phyloP scores from a whole-genome alignment of 2,888 invertebrate species.

The Stenichneumon culpator region DNA sequence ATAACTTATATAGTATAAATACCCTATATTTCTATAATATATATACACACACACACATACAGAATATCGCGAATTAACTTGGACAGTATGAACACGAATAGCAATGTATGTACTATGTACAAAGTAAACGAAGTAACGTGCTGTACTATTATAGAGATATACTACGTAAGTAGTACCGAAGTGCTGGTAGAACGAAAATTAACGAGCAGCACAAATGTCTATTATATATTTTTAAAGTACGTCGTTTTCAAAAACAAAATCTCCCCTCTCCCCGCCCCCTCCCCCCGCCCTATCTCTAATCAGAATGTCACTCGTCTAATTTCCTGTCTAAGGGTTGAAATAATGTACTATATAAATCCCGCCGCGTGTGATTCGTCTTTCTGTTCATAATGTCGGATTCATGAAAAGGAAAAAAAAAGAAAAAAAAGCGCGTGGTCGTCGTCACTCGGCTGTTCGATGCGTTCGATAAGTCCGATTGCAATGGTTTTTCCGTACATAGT shows the following conservation, averaged over 20 bases:
- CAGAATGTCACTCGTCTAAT: slow-evolving; percentile 14
- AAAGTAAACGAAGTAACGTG: slow-evolving; percentile 72
- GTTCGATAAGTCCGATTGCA: slow-evolving; percentile 26
- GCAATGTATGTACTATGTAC: slow-evolving; percentile 83
- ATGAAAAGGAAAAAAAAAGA: neutral
- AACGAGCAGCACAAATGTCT: slow-evolving; percentile 39
- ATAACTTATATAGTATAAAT: slow-evolving; percentile 51
- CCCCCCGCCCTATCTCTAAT: neutral
- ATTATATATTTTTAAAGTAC: slow-evolving; percentile 39
- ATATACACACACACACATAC: slow-evolving; percentile 11
- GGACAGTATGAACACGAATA: slow-evolving; percentile 66
- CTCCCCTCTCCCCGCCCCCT: neutral
- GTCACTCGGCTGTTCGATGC: slow-evolving; percentile 1
- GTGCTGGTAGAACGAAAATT: slow-evolving; percentile 35
- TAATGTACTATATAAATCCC: slow-evolving; percentile 7
- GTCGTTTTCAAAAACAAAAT: neutral
- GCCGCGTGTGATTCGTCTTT: slow-evolving; percentile 27
- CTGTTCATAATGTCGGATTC: slow-evolving; percentile 11
- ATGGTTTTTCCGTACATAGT: slow-evolving; percentile 40
- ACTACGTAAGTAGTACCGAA: slow-evolving; percentile 16
- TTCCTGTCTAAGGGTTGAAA: slow-evolving; percentile 11
- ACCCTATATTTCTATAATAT: slow-evolving; percentile 57
- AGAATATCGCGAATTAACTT: slow-evolving; percentile 46
- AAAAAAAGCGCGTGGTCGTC: slow-evolving; percentile 1
- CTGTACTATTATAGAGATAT: slow-evolving; percentile 40